Percentiles rank a stretch among this genome's conserved stretches.
phyloP scores from a whole-genome alignment of 2,888 invertebrate species.

The Rhingia campestris region DNA sequence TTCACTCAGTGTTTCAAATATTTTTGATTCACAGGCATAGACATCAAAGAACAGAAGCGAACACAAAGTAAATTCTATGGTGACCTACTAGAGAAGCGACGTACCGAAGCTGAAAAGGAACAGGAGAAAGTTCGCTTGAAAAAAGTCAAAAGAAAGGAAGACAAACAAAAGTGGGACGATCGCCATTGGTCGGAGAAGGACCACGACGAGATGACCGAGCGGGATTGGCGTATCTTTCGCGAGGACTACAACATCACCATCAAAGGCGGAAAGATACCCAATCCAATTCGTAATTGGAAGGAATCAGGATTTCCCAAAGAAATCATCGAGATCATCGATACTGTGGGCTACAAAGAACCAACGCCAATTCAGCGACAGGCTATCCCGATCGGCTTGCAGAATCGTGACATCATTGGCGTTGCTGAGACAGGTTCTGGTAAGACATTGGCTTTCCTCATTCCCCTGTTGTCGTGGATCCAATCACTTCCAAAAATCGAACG shows the following conservation, averaged over 20 bases:
- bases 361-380: slow-evolving; percentile 99
- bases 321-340: slow-evolving; percentile 95
- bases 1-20: neutral
- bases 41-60: slow-evolving; percentile 96
- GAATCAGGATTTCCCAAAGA: slow-evolving; percentile 95
- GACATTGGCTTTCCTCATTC: slow-evolving; percentile 98
- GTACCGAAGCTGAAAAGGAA: slow-evolving; percentile 98
- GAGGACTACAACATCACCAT: slow-evolving; percentile 99
- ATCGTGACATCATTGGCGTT: slow-evolving; percentile 98
- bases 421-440: slow-evolving; percentile 99
- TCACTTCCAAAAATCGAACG: slow-evolving; percentile 97
- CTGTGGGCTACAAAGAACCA: slow-evolving; percentile 98
- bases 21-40: slow-evolving; percentile 87
- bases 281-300: slow-evolving; percentile 97
- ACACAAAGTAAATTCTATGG: slow-evolving; percentile 99
- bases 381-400: slow-evolving; percentile 98
- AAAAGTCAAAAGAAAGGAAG: slow-evolving; percentile 96
- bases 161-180: slow-evolving; percentile 99
- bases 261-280: slow-evolving; percentile 98
- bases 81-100: slow-evolving; percentile 94
- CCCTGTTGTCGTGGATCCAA: slow-evolving; percentile 98
- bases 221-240: slow-evolving; percentile 99
- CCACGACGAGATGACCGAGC: slow-evolving; percentile 97
- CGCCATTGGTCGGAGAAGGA: slow-evolving; percentile 99
- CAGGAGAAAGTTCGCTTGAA: slow-evolving; percentile 96